Percentiles rank a stretch among this genome's conserved stretches.
Conservation (phyloP, 2,888 invertebrate species). For the Drosophila fulvimacula region DNA sequence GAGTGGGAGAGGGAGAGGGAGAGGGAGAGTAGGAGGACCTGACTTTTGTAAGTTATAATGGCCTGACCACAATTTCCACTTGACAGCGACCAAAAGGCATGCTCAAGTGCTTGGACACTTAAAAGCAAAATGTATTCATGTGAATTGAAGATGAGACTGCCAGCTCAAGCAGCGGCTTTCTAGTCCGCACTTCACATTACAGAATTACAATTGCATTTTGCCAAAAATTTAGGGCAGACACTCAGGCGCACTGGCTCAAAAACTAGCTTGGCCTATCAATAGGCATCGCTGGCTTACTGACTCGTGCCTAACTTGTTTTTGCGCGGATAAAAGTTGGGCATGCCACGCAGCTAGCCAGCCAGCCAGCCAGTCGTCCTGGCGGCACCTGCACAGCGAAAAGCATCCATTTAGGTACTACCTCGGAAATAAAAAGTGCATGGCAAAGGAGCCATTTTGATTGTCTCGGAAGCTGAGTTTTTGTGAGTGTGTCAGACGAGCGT, state of each 20-base stretch:
- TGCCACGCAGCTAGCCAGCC: too few relatives aligned
- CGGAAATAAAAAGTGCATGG: constrained; percentile 43
- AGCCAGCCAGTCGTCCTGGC: constrained; percentile 47
- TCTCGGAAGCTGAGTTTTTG: constrained; percentile 34
- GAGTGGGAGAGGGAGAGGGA: background rate
- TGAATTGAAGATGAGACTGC: constrained; percentile 59
- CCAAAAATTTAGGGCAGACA: constrained; percentile 33
- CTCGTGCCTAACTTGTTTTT: constrained; percentile 31
- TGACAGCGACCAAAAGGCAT: constrained; percentile 76
- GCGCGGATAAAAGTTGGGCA: constrained; percentile 32
- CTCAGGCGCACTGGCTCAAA: constrained; percentile 28
- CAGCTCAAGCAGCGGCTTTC: constrained; percentile 22
- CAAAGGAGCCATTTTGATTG: constrained; percentile 58
- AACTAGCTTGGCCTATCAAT: constrained; percentile 47
- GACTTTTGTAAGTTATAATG: constrained; percentile 76
- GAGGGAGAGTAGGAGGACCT: background rate
- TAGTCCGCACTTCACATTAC: constrained; percentile 50
- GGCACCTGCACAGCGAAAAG: constrained; percentile 36
- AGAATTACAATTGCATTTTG: constrained; percentile 59
- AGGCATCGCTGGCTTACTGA: constrained; percentile 28
- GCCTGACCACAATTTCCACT: constrained; percentile 78
- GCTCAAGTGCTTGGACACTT: constrained; percentile 72
- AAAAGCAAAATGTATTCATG: constrained; percentile 74
- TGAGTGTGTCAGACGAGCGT: background rate
- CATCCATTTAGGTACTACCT: constrained; percentile 32